Conservation (phyloP, 2,888 invertebrate species). For the Gymnosoma rotundatum region DNA sequence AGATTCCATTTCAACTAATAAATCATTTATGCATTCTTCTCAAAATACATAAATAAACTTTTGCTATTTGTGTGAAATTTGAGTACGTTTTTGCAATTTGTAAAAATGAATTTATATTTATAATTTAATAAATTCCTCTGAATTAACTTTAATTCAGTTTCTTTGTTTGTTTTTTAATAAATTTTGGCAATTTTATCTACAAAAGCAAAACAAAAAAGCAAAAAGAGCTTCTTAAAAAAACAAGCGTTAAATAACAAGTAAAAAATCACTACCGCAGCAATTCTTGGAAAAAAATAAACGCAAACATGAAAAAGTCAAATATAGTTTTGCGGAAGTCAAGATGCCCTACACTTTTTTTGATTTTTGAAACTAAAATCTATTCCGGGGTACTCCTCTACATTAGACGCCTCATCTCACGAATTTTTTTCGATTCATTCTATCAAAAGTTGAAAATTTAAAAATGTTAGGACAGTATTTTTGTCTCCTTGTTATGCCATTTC, state of each 20-base stretch:
- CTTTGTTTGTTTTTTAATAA: background rate
- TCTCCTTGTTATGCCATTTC: no score
- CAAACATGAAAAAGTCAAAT: background rate
- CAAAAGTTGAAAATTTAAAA: no score
- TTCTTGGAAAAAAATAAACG: conserved; percentile 59
- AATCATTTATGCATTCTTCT: no score
- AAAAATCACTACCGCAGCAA: conserved; percentile 49
- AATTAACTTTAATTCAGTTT: conserved; percentile 37
- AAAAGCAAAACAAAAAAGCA: conserved; percentile 6
- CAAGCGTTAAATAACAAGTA: conserved; percentile 55
- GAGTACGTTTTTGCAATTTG: conserved; percentile 19
- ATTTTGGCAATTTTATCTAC: conserved; percentile 42
- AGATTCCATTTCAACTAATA: no score
- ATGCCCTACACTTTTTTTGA: background rate
- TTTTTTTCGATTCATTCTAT: background rate
- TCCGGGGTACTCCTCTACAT: no score
- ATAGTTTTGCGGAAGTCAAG: background rate
- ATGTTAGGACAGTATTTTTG: no score
- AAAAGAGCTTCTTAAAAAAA: conserved; percentile 19
- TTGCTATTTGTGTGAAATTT: conserved; percentile 37
- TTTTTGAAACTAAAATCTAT: no score
- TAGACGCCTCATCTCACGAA: background rate
- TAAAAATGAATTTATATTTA: conserved; percentile 17
- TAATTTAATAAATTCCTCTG: conserved; percentile 39
- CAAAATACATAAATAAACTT: conserved; percentile 55